Conservation (phyloP, 2,888 invertebrate species). For the Lycaena phlaeas region DNA sequence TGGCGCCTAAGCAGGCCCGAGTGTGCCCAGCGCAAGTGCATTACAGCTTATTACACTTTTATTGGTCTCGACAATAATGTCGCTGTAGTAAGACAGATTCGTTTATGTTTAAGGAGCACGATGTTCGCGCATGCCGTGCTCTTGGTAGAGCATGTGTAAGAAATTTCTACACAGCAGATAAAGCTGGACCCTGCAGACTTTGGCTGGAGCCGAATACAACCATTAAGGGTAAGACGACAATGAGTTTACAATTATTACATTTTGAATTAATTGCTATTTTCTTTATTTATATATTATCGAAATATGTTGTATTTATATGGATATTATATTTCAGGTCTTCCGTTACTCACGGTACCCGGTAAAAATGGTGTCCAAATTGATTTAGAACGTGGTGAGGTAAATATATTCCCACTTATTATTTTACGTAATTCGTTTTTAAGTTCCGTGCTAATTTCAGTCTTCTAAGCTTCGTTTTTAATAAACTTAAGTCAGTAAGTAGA, state of each 20-base stretch:
- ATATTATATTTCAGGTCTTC: background rate
- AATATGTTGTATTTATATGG: too few relatives aligned
- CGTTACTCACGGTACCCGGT: background rate
- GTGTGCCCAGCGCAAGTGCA: too few relatives aligned
- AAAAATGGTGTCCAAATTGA: background rate
- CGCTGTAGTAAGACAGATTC: too few relatives aligned
- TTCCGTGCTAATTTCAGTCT: background rate
- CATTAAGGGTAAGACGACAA: slow-evolving; percentile 38
- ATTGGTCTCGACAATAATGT: too few relatives aligned
- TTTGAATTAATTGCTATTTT: too few relatives aligned
- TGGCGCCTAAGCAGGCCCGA: too few relatives aligned
- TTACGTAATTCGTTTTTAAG: too few relatives aligned
- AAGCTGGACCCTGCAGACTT: slow-evolving; percentile 50
- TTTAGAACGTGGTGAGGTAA: background rate
- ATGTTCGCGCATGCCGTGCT: slow-evolving; percentile 33
- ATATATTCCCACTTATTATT: too few relatives aligned
- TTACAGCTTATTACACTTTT: too few relatives aligned
- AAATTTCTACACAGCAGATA: slow-evolving; percentile 43
- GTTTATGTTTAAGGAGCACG: slow-evolving; percentile 22
- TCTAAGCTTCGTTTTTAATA: too few relatives aligned
- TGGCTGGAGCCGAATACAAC: slow-evolving; percentile 43
- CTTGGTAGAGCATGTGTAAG: slow-evolving; percentile 46
- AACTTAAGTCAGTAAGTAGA: too few relatives aligned
- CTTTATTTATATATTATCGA: background rate
- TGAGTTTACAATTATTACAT: too few relatives aligned